These are phyloP conservation scores for Pogona vitticeps DNA, from an alignment of 2,113 vertebrate species.

Conservation along the genomic window DNA sequence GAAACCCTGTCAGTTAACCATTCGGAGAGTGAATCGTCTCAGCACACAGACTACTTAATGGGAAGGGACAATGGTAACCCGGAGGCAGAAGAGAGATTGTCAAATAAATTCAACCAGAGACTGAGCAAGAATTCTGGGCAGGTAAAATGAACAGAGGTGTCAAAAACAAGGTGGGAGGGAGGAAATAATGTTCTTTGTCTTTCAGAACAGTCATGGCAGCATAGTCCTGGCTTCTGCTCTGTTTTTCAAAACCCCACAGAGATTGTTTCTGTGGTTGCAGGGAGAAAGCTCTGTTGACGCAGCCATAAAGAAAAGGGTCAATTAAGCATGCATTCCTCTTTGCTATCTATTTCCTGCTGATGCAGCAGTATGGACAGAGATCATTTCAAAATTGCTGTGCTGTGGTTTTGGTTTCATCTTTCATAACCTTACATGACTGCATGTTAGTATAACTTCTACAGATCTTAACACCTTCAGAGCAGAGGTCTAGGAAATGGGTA, in stretches of 20 bases:
- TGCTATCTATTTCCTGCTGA: background rate
- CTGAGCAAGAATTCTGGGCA: slow-evolving; percentile 82
- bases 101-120: slow-evolving; percentile 79
- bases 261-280: slow-evolving; percentile 16
- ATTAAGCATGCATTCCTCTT: background rate
- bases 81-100: slow-evolving; percentile 79
- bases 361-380: background rate
- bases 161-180: slow-evolving; percentile 11
- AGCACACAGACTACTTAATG: slow-evolving; percentile 84
- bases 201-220: slow-evolving; percentile 18
- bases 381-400: background rate
- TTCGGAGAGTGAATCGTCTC: slow-evolving; percentile 94
- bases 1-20: slow-evolving; percentile 91
- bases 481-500: background rate
- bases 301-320: background rate
- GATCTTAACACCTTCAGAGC: background rate
- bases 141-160: slow-evolving; percentile 72
- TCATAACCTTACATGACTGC: background rate
- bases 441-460: background rate
- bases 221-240: slow-evolving; percentile 38
- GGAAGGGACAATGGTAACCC: slow-evolving; percentile 81
- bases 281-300: background rate
- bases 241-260: background rate
- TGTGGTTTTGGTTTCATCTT: background rate
- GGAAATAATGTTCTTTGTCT: background rate